Evolutionary conservation across 2,888 invertebrate species (phyloP).

Genomic region (Tigriopus californicus): DNA sequence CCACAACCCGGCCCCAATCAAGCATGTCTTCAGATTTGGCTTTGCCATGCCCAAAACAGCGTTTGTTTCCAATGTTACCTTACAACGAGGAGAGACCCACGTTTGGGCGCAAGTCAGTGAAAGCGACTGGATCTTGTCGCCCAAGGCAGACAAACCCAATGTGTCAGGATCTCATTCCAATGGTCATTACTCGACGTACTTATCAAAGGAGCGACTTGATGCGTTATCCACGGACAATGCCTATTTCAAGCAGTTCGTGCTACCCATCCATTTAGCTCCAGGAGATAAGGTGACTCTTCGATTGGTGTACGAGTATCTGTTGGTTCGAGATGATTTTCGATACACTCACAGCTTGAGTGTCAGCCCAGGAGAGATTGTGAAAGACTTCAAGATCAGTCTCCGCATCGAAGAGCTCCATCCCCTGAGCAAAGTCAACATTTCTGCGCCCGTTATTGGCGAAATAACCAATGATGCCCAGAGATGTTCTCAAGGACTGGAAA

Average conservation of each 20-base stretch:
- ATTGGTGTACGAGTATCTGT: constrained; percentile 6
- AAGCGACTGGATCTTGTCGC: no score
- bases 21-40: constrained; percentile 1
- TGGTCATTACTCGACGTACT: no score
- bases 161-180: no score
- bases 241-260: constrained; percentile 3
- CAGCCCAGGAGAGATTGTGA: constrained; percentile 1
- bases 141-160: no score
- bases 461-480: neutral
- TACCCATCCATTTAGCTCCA: neutral
- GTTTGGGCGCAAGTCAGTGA: no score
- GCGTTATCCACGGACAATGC: neutral
- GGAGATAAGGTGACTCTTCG: constrained; percentile 1
- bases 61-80: constrained; percentile 7
- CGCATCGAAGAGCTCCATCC: neutral
- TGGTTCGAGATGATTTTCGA: neutral
- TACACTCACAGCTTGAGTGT: neutral
- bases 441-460: constrained; percentile 8
- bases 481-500: neutral
- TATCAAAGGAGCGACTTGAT: neutral
- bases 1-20: neutral
- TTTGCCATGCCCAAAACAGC: constrained; percentile 9
- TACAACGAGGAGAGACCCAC: neutral
- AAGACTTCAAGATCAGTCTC: constrained; percentile 1
- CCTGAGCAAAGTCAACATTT: neutral